A percentile compares a stretch with the other conserved stretches of the same genome.
phyloP scores from a whole-genome alignment of 2,888 invertebrate species.

The Epinotia nisella region DNA sequence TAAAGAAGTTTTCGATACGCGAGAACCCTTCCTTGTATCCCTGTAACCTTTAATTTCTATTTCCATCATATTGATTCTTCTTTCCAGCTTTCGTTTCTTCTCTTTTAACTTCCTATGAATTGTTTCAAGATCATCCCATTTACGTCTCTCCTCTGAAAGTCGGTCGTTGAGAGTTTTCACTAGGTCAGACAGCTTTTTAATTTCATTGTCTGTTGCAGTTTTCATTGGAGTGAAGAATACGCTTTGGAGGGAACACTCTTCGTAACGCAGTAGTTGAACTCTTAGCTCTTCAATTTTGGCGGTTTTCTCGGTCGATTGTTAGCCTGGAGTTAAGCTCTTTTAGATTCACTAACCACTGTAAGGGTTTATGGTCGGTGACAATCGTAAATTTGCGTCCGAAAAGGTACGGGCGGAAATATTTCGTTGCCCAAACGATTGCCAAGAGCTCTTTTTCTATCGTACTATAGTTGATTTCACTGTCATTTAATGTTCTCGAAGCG shows the following conservation, averaged over 20 bases:
- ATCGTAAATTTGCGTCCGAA: slow-evolving; percentile 56
- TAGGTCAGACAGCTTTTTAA: slow-evolving; percentile 85
- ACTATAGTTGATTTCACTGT: slow-evolving; percentile 10
- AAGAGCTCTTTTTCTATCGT: slow-evolving; percentile 35
- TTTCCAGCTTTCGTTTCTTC: slow-evolving; percentile 71
- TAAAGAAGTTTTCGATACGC: slow-evolving; percentile 61
- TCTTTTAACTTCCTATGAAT: slow-evolving; percentile 84
- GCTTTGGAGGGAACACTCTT: slow-evolving; percentile 79
- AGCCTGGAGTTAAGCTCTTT: slow-evolving; percentile 5
- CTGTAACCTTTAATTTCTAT: slow-evolving; percentile 62
- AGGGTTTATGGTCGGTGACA: slow-evolving; percentile 16
- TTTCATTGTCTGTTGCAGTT: slow-evolving; percentile 86
- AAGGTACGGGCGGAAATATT: slow-evolving; percentile 54
- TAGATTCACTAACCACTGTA: slow-evolving; percentile 1
- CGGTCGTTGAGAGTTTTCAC: slow-evolving; percentile 84
- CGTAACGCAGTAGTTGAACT: slow-evolving; percentile 74
- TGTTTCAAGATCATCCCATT: slow-evolving; percentile 84
- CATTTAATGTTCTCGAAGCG: slow-evolving; percentile 5
- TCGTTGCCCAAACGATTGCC: slow-evolving; percentile 25
- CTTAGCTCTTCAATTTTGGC: slow-evolving; percentile 78
- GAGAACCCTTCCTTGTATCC: slow-evolving; percentile 66
- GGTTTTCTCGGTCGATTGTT: slow-evolving; percentile 76
- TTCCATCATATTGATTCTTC: slow-evolving; percentile 61
- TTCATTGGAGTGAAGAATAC: slow-evolving; percentile 82
- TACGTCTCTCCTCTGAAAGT: slow-evolving; percentile 84